Evolutionary conservation across 2,888 invertebrate species (phyloP).

Genomic region (Junonia oenone): DNA sequence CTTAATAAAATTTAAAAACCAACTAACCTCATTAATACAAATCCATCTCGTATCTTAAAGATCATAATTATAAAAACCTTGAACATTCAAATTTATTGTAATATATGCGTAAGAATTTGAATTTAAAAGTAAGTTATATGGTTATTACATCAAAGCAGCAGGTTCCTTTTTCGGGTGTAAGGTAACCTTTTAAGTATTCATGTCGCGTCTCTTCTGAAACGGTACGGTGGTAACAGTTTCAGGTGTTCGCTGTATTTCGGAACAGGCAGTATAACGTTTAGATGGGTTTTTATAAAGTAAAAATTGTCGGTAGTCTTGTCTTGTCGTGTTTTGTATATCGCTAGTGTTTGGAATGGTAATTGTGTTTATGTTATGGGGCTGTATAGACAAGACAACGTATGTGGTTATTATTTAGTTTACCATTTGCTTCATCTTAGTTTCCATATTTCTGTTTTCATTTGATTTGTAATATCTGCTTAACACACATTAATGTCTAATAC

Average conservation of each 20-base stretch:
- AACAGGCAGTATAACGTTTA: constrained; percentile 10
- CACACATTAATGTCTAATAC: too few relatives aligned
- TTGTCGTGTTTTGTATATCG: neutral
- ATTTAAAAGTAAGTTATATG: neutral
- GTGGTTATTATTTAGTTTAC: too few relatives aligned
- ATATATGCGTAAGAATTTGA: neutral
- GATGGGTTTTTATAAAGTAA: constrained; percentile 12
- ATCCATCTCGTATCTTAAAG: neutral
- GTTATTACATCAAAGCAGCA: neutral
- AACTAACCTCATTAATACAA: neutral
- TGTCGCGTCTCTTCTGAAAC: constrained; percentile 4
- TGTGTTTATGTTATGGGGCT: too few relatives aligned
- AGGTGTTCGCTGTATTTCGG: constrained; percentile 13
- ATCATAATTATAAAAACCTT: neutral
- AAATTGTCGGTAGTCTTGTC: neutral
- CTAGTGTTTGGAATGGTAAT: too few relatives aligned
- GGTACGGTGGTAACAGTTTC: constrained; percentile 10
- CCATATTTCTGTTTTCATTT: too few relatives aligned
- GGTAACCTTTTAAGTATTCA: constrained; percentile 14
- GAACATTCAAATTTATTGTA: neutral
- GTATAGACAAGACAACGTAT: too few relatives aligned
- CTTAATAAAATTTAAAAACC: neutral
- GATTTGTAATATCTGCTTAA: too few relatives aligned
- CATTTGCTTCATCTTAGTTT: too few relatives aligned
- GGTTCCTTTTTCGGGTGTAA: constrained; percentile 2